Evolutionary conservation across 2,888 invertebrate genomes (phyloP), one percentile per base, ranked within the genome.

Genomic region (Timema cristinae): DNA sequence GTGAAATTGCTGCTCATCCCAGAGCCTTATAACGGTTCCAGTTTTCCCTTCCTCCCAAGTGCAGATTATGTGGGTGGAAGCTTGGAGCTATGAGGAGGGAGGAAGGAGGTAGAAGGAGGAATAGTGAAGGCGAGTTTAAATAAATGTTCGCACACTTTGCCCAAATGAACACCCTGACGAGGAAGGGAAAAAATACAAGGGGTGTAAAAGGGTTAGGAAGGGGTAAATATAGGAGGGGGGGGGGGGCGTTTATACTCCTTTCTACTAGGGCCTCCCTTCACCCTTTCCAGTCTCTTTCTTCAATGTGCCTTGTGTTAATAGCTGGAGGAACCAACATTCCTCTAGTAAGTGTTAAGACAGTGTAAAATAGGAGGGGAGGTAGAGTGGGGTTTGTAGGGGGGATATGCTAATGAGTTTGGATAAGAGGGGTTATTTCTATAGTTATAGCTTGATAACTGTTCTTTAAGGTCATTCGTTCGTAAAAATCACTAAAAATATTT

Each of bases 111-210:
- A 11, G 11, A 2, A 32, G 59, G 52, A 52, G 48, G 51, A 51
- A 70, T 59, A 9, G 50, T n/a, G 50, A 69, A 50, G 50, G 66
- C 66, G 56, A 67, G 71, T 50, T 66, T 71, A 67, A 71, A 71
- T 71, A 54, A 71, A 71, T 71, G 71, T 67, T 71, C 67, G 50
- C 66, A 56, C 71, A 67, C 67, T 71, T 67, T 71, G 71, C 66
- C 71, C 67, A 71, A 71, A 71, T 71, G 71, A 71, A 71, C 71
- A 67, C 51, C 50, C 56, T 59, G 69, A 69, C 59, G 54, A 67
- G 71, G 63, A 63, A 13, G 32, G 63, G 47, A 63, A 48, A 32
- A 48, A 63, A 50, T 6, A 51, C n/a, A 51, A 47, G 51, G n/a
- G 8, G n/a, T 13, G 7, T 49, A 15, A 6, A 16, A 16, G 16